phyloP scores from a whole-genome alignment of 2,888 invertebrate species.

The Proisotoma minuta region DNA sequence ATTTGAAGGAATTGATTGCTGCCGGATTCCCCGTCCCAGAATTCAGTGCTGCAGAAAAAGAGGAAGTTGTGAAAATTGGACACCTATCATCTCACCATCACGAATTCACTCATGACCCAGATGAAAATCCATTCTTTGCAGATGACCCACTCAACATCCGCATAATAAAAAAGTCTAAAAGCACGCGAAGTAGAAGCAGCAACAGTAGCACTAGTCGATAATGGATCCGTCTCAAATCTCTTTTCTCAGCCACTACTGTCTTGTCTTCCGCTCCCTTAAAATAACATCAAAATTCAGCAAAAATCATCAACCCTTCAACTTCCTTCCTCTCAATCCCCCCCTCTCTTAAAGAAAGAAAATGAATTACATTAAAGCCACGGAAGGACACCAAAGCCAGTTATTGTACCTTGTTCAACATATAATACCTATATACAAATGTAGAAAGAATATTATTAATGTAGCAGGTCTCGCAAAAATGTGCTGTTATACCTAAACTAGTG shows the following conservation, averaged over 20 bases:
- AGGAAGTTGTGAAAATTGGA: conserved; percentile 80
- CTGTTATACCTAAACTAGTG: no score
- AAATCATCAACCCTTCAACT: not conserved
- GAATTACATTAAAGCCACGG: not conserved
- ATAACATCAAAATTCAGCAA: not conserved
- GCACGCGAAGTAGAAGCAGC: conserved; percentile 15
- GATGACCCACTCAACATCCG: conserved; percentile 94
- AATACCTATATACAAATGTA: not conserved
- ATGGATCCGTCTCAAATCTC: not conserved
- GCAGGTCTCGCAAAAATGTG: conserved; percentile 16
- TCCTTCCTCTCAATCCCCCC: no score
- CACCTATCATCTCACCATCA: conserved; percentile 81
- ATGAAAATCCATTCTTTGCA: conserved; percentile 83
- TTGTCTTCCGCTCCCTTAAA: not conserved
- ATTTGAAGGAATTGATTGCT: conserved; percentile 78
- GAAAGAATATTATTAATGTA: conserved; percentile 1
- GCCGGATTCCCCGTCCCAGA: conserved; percentile 70
- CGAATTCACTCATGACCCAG: conserved; percentile 85
- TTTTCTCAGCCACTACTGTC: not conserved
- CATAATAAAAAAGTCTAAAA: conserved; percentile 61
- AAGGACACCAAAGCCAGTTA: conserved; percentile 4
- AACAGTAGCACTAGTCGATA: conserved; percentile 8
- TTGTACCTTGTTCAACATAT: conserved; percentile 6
- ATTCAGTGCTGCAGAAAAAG: conserved; percentile 82
- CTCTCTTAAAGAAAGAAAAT: no score